These are phyloP conservation scores for Mantis religiosa DNA, from an alignment of 2,888 invertebrate genomes.

Conservation along the genomic window DNA sequence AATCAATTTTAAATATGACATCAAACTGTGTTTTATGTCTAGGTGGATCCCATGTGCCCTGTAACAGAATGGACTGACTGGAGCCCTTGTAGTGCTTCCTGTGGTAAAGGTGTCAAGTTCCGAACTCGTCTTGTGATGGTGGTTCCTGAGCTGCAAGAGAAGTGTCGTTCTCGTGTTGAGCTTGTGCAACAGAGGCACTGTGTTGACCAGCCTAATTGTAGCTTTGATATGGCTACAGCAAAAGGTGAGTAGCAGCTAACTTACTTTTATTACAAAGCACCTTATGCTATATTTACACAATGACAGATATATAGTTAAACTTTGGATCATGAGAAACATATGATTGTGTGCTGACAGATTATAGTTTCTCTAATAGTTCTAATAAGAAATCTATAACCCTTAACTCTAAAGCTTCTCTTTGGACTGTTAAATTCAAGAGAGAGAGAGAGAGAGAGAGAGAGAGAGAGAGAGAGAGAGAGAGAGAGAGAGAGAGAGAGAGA, in stretches of 20 bases:
- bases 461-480: too few relatives aligned
- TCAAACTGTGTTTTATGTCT: background rate
- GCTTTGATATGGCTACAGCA: conserved; percentile 68
- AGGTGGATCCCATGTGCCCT: conserved; percentile 53
- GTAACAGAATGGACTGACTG: conserved; percentile 88
- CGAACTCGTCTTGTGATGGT: conserved; percentile 69
- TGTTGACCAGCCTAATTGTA: conserved; percentile 61
- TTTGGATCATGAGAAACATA: too few relatives aligned
- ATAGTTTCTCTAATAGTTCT: too few relatives aligned
- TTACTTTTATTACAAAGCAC: background rate
- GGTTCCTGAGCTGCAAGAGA: conserved; percentile 58
- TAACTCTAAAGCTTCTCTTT: too few relatives aligned
- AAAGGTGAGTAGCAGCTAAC: conserved; percentile 55
- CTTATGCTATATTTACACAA: too few relatives aligned
- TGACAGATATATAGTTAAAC: too few relatives aligned
- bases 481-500: too few relatives aligned
- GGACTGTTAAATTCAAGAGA: too few relatives aligned
- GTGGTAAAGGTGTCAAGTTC: conserved; percentile 73
- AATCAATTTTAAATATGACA: background rate
- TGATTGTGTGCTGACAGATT: too few relatives aligned
- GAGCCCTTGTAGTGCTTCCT: conserved; percentile 87
- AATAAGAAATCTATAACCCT: too few relatives aligned
- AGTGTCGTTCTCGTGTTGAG: conserved; percentile 64
- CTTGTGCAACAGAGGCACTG: conserved; percentile 74
- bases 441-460: too few relatives aligned